Conservation (phyloP, 2,888 invertebrate species). For the Cenopis cana region DNA sequence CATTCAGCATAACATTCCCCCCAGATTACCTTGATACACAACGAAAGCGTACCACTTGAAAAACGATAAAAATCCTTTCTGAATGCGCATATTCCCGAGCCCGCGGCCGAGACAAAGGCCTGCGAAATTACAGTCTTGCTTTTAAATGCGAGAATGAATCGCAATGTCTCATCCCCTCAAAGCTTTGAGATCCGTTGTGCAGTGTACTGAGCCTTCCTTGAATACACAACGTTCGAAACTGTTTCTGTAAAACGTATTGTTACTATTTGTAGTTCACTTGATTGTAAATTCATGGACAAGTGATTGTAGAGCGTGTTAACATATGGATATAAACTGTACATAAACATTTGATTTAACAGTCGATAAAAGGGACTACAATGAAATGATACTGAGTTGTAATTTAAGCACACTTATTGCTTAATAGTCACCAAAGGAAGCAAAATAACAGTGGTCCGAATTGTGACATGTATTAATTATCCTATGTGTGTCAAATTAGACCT, state of each 20-base stretch:
- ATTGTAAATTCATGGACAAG: conserved; percentile 32
- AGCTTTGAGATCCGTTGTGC: conserved; percentile 73
- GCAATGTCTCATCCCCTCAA: conserved; percentile 81
- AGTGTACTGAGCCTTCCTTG: conserved; percentile 63
- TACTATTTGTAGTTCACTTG: conserved; percentile 25
- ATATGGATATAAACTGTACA: not conserved
- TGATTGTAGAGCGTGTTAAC: conserved; percentile 6
- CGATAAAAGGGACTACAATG: too few relatives aligned
- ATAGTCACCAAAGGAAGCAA: too few relatives aligned
- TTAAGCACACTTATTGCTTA: too few relatives aligned
- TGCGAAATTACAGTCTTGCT: conserved; percentile 83
- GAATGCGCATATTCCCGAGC: conserved; percentile 82
- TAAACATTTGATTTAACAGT: not conserved
- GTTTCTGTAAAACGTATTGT: conserved; percentile 50
- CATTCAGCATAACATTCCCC: conserved; percentile 23
- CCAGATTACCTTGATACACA: conserved; percentile 34
- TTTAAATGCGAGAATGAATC: conserved; percentile 83
- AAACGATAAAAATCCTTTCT: conserved; percentile 79
- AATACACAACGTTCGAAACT: conserved; percentile 60
- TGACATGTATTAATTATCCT: too few relatives aligned
- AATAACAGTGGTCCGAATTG: too few relatives aligned
- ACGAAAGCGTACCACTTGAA: conserved; percentile 66
- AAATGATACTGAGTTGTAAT: too few relatives aligned
- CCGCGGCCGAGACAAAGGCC: conserved; percentile 76
- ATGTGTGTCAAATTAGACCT: too few relatives aligned